Evolutionary conservation across 2,113 vertebrate genomes (phyloP).

Genomic region (Brienomyrus longianalis): DNA sequence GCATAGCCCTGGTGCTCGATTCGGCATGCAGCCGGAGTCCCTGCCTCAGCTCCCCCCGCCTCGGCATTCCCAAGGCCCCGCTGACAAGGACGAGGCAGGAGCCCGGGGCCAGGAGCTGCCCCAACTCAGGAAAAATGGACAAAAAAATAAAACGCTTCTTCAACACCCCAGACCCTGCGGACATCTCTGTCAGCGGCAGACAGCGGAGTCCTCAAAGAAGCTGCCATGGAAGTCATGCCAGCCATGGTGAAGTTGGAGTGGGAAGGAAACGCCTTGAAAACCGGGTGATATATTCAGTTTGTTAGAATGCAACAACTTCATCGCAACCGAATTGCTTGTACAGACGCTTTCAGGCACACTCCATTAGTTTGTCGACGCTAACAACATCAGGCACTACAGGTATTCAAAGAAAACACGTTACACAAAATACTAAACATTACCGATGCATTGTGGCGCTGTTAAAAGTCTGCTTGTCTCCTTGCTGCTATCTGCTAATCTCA

Average conservation of each 20-base stretch:
- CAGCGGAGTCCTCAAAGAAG: background rate
- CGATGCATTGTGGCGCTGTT: background rate
- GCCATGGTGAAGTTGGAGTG: background rate
- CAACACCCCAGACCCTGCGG: background rate
- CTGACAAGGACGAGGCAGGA: background rate
- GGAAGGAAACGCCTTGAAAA: background rate
- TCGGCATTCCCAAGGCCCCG: conserved; percentile 8
- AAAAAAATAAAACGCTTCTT: background rate
- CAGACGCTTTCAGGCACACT: background rate
- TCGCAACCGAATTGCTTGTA: background rate
- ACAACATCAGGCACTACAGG: background rate
- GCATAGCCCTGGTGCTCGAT: conserved; percentile 44
- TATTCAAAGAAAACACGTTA: background rate
- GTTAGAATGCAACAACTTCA: background rate
- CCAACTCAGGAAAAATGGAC: background rate
- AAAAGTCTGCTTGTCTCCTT: background rate
- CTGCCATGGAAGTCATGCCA: background rate
- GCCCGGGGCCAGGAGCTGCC: background rate
- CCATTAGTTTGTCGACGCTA: background rate
- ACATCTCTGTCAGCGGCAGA: background rate
- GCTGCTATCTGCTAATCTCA: background rate
- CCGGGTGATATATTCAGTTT: background rate
- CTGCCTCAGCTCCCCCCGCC: background rate
- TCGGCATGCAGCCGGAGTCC: conserved; percentile 60
- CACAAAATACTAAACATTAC: background rate